Base-by-base conservation (phyloP, 2,888 invertebrate genomes). In the Athalia rosae region DNA sequence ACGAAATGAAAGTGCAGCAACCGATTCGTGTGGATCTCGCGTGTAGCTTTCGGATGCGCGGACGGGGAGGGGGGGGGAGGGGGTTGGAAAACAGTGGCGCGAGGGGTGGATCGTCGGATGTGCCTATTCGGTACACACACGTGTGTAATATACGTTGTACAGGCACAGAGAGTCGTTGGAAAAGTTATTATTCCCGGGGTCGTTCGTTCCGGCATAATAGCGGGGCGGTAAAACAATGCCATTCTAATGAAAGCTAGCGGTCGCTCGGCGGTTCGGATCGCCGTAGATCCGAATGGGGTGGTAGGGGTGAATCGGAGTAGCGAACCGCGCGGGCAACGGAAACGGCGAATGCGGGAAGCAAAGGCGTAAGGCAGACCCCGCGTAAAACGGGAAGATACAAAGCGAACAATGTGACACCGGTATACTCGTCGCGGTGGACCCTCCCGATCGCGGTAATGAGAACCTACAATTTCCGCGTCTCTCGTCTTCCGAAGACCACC, bases 311-410 rank as follows among this genome's bases (percentile, higher is more conserved):
- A 59, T 11, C 76, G 73, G 48, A 73, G 9, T 43, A 9, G 43
- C 76, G 69, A 58, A 53, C 62, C 67, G 74, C 58, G 64, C 71
- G 66, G 71, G 76, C 41, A 53, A 28, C 28, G 28, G 28, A 28
- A 28, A 28, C 28, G 28, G 28, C 28, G 28, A 28, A 28, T 28
- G 28, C 28, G 28, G 28, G 28, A 28, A 28, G 15, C 56, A 56
- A 43, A 43, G 58, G 66, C 9, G 48, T 11, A n/a, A n/a, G n/a
- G n/a, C n/a, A n/a, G n/a, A n/a, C n/a, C 67, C 71, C 56, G 45
- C 85, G 85, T 87, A 87, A 87, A 88, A 87, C 83, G 83, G 82
- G 84, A 87, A n/a, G n/a, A n/a, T n/a, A n/a, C 86, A 87, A 86
- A 86, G 85, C 83, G 85, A 87, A 88, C 87, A 88, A 86, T 87